Evolutionary conservation across 2,797 vertebrate genomes (phyloP), one percentile per base, ranked within the genome.

Genomic region (Sebastes minor): DNA sequence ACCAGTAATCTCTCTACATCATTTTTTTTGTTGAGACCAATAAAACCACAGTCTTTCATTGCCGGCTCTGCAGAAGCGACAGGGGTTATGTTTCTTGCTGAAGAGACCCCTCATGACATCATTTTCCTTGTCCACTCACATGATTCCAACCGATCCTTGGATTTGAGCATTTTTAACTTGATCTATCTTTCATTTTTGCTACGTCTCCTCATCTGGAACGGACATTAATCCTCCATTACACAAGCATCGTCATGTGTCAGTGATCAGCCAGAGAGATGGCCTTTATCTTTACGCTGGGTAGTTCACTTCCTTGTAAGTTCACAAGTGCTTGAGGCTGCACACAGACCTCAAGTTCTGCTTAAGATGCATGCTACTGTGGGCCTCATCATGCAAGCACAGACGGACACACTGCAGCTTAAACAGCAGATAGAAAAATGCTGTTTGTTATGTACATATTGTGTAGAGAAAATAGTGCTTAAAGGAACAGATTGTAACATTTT

Each of bases 291-390:
- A 46, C 65, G 4, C 3, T 55, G 4, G 4, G 0, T 25, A 1
- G 23, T 3, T 76, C 20, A 70, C 46, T 80, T 76, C 68, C 78
- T 35, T 5, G 4, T 46, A 1, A 27, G 30, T 32, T 59, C 11
- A 38, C 27, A 59, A 5, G 11, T 33, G 22, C 2, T 67, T 4
- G 1, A 18, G 3, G 12, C n/a, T 2, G 5, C 60, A 25, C 3
- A 14, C 2, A 13, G 8, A 7, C 0, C 2, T 0, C 1, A 49
- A 32, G 18, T 14, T 46, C 9, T 49, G 35, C 20, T 8, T 8
- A 4, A 49, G 4, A n/a, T 55, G 20, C 20, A 46, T 27, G 30
- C 0, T 18, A 0, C 42, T 38, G 6, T 28, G 13, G 16, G 5
- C 25, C 5, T 23, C 5, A 6, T 65, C 14, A 0, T 12, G 56